Conservation (phyloP, 2,113 vertebrate species). For the Oreochromis aureus region DNA sequence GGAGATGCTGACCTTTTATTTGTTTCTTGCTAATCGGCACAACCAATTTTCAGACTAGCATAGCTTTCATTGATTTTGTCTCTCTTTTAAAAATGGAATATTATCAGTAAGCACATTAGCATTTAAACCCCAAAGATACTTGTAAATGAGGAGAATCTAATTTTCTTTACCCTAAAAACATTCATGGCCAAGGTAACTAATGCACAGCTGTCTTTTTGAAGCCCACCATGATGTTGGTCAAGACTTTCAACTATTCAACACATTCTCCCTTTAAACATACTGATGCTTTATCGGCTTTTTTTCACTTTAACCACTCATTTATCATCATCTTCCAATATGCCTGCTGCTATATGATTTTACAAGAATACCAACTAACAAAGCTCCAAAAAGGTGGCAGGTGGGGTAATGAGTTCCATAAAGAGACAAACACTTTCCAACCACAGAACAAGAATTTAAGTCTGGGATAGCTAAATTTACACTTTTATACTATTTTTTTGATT, state of each 20-base stretch:
- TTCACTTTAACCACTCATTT: fast-evolving
- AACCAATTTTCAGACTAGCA: not conserved
- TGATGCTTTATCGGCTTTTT: not conserved
- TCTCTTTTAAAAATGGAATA: not conserved
- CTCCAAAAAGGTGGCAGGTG: not conserved
- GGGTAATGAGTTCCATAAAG: not conserved
- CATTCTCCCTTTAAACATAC: not conserved
- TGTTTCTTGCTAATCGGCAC: not conserved
- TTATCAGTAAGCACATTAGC: not conserved
- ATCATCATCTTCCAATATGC: not conserved
- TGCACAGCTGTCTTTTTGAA: not conserved
- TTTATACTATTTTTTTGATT: not conserved
- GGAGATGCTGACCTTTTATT: fast-evolving
- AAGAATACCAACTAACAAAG: not conserved
- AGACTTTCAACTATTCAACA: fast-evolving
- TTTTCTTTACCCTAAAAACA: not conserved
- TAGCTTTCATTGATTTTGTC: not conserved
- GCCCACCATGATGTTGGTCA: not conserved
- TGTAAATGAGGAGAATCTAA: not conserved
- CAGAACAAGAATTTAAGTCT: not conserved
- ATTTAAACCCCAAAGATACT: not conserved
- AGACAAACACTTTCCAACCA: not conserved
- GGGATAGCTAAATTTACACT: fast-evolving
- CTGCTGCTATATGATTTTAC: not conserved
- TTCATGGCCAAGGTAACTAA: fast-evolving